phyloP scores from a whole-genome alignment of 1,140 invertebrate genomes.

The Drosophila orosa region DNA sequence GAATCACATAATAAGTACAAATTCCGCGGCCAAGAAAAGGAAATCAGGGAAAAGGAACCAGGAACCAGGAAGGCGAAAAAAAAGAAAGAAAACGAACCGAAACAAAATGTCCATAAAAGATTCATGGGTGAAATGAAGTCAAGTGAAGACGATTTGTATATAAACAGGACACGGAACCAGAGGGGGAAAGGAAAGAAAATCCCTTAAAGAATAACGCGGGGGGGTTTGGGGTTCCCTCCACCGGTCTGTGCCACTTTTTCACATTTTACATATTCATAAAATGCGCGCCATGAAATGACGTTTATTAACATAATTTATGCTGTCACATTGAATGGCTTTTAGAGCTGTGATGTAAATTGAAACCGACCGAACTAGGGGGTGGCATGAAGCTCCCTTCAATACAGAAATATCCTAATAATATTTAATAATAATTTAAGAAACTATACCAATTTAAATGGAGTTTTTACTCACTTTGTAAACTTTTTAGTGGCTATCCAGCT shows the following conservation, averaged over 20 bases:
- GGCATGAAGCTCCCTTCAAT: not conserved
- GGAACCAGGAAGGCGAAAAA: not conserved
- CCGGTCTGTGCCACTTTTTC: constrained; percentile 23
- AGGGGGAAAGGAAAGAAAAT: constrained; percentile 2
- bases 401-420: not conserved
- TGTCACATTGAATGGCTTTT: constrained; percentile 79
- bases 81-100: constrained; percentile 2
- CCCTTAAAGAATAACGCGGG: not conserved
- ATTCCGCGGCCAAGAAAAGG: constrained; percentile 29
- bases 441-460: not conserved
- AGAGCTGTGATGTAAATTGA: constrained; percentile 67
- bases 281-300: constrained; percentile 73
- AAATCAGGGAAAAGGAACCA: not conserved
- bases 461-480: constrained; percentile 74
- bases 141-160: constrained; percentile 74
- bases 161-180: constrained; percentile 42
- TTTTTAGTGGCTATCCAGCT: constrained; percentile 71
- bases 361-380: constrained; percentile 29
- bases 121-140: constrained; percentile 65
- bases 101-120: constrained; percentile 68
- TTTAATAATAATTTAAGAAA: constrained; percentile 1
- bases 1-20: constrained; percentile 42
- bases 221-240: not conserved
- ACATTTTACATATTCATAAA: constrained; percentile 79
- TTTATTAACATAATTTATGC: constrained; percentile 84